Evolutionary conservation across 2,797 vertebrate genomes (phyloP), one percentile per base, ranked within the genome.

Genomic region (Enoplosus armatus): DNA sequence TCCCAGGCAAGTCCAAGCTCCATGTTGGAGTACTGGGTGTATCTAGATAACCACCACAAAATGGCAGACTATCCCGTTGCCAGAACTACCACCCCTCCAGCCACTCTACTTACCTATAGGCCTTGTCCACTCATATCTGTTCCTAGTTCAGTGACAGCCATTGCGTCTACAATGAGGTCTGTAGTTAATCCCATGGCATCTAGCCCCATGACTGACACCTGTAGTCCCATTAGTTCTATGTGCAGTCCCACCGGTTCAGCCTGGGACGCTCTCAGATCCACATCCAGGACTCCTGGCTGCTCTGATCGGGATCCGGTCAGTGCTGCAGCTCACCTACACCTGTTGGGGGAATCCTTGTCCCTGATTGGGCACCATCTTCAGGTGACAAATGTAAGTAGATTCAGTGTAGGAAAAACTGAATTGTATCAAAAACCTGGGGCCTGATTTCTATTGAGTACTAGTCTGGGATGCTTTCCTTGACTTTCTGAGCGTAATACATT

Each of bases 291-390:
- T 73, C 27, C 75, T 3, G 35, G 11, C n/a, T 55, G 45, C 73
- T 95, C 95, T 1, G 96, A 97, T 16, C 94, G 92, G n/a, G 96
- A 97, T 67, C 97, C 96, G 61, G 96, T 98, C 39, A 96, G 95
- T 58, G 96, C 97, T 3, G 98, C 98, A 26, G 97, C 98, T 68
- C 96, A 99, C 82, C 94, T 99, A 1, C 98, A 99, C 90, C 93
- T 99, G 31, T 76, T 99, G 76, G 98, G 98, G n/a, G 98, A 99
- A 78, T 98, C 98, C 11, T 93, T 99, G 58, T 96, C 95, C 75
- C 95, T 98, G 86, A 99, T 99, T 79, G 98, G 98, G 43, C 96
- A 95, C 75, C 94, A 96, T 79, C 95, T 99, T 31, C 97, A 97
- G 90, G 97, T 97, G 87, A 98, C 98, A 0, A 94, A 98, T 95